These are phyloP conservation scores for Hydrophis major DNA, from an alignment of 2,797 vertebrate genomes.

Conservation along the genomic window DNA sequence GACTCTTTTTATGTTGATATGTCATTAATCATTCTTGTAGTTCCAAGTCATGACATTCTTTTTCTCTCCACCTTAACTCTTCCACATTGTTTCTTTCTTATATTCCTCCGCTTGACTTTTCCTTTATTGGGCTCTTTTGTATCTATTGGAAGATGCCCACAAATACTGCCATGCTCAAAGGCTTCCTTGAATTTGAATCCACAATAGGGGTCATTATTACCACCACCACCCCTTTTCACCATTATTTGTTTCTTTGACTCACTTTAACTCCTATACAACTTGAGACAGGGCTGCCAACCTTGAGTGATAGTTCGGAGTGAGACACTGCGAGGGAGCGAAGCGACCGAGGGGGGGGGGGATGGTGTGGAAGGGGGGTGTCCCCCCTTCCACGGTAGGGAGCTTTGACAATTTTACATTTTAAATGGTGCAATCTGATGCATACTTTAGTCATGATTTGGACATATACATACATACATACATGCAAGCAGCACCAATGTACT, in stretches of 20 bases:
- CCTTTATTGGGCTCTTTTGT: not conserved
- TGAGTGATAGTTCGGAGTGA: too few relatives aligned
- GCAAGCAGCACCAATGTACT: too few relatives aligned
- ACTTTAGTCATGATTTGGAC: too few relatives aligned
- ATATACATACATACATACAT: too few relatives aligned
- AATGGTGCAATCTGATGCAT: too few relatives aligned
- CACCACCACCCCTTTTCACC: too few relatives aligned
- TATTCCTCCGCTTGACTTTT: not conserved
- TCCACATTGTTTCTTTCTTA: not conserved
- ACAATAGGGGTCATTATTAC: not conserved
- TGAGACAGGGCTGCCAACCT: too few relatives aligned
- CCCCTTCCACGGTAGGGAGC: too few relatives aligned
- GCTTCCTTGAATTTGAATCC: not conserved
- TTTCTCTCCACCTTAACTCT: not conserved
- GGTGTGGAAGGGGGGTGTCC: too few relatives aligned
- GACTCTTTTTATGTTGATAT: not conserved
- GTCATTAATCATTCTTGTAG: not conserved
- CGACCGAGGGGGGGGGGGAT: too few relatives aligned
- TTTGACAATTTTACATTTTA: too few relatives aligned
- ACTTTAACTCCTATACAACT: not conserved
- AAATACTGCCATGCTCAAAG: not conserved
- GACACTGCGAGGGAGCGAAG: too few relatives aligned
- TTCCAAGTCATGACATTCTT: not conserved
- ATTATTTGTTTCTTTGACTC: not conserved
- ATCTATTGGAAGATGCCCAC: not conserved